Percentiles rank a stretch among this genome's conserved stretches.
Evolutionary conservation across 2,113 vertebrate species (phyloP).

Genomic region (Anseranas semipalmata): DNA sequence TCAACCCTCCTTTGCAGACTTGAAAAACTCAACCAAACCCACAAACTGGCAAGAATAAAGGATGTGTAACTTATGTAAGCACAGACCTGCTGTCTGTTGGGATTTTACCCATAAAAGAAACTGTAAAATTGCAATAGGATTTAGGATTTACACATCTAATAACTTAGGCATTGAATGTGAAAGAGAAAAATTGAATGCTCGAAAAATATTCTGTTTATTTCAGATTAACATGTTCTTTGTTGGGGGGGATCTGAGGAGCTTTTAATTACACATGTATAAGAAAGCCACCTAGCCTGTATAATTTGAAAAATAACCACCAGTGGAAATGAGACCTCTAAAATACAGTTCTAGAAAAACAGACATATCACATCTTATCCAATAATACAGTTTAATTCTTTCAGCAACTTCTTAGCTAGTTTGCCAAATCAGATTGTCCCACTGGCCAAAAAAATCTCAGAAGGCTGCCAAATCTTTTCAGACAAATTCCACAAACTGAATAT

Average conservation of each 20-base stretch:
- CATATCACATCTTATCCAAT: background rate
- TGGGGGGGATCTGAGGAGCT: background rate
- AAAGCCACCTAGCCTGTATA: background rate
- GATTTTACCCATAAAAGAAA: background rate
- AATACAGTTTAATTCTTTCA: background rate
- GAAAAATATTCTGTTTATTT: background rate
- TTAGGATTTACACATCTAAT: background rate
- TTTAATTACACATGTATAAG: background rate
- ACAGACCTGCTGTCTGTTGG: background rate
- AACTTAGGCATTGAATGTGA: background rate
- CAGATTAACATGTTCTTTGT: background rate
- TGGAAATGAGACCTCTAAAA: background rate
- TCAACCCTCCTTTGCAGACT: background rate
- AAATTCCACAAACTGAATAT: background rate
- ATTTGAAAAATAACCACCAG: background rate
- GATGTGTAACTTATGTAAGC: background rate
- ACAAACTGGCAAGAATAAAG: background rate
- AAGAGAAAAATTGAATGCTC: background rate
- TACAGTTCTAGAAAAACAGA: background rate
- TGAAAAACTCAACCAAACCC: background rate
- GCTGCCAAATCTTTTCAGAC: background rate
- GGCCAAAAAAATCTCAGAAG: background rate
- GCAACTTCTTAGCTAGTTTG: background rate
- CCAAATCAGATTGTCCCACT: conserved; percentile 9
- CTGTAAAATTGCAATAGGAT: background rate